Conservation (phyloP, 37 sponge, comb jelly and placozoan genomes). For the Dysidea cf. avara region DNA sequence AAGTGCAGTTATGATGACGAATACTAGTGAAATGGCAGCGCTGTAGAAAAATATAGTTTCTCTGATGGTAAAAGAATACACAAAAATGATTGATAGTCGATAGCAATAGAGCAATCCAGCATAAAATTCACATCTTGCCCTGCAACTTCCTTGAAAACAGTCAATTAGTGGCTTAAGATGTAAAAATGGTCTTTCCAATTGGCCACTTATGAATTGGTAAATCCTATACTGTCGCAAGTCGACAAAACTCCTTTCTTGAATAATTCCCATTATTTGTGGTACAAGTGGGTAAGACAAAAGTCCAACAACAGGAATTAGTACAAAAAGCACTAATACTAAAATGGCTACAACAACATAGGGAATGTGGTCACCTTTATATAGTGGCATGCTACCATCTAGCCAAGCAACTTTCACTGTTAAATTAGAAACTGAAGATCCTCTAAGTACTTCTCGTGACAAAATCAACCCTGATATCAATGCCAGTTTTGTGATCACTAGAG, state of each 20-base stretch:
- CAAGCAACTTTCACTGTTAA: constrained; percentile 24
- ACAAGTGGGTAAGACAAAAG: constrained; percentile 25
- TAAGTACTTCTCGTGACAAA: constrained; percentile 26
- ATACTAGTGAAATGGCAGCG: too few relatives aligned
- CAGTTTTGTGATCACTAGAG: constrained; percentile 66
- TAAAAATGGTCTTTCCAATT: too few relatives aligned
- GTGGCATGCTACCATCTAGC: constrained; percentile 6
- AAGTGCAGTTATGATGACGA: constrained; percentile 22
- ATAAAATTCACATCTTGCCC: too few relatives aligned
- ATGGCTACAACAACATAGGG: constrained; percentile 33
- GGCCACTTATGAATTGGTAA: too few relatives aligned
- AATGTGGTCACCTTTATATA: constrained; percentile 4
- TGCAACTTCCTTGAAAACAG: too few relatives aligned
- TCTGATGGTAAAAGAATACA: too few relatives aligned
- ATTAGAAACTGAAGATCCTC: neutral
- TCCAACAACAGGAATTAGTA: constrained; percentile 38
- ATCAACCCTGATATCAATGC: constrained; percentile 44
- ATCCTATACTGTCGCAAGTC: too few relatives aligned
- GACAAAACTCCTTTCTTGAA: too few relatives aligned
- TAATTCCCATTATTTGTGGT: neutral
- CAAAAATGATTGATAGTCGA: constrained; percentile 39
- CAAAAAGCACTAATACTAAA: constrained; percentile 5
- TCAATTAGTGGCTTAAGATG: too few relatives aligned
- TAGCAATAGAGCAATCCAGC: constrained; percentile 63
- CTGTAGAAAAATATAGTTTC: too few relatives aligned